Conservation (phyloP, 2,888 invertebrate species). For the Athalia circularis region DNA sequence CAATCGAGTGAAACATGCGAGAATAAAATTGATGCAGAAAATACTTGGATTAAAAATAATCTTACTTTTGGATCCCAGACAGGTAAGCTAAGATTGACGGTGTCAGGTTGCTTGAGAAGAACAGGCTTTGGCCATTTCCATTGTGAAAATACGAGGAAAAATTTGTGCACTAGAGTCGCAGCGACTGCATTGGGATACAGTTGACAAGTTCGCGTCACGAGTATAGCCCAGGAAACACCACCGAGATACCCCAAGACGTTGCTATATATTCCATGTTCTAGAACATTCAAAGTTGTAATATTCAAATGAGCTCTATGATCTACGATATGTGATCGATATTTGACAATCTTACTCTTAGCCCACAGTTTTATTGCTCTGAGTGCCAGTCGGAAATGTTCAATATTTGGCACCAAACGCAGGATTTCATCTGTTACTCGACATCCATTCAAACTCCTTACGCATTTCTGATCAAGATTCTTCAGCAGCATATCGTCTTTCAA, state of each 20-base stretch:
- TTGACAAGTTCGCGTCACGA: constrained; percentile 98
- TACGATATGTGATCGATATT: constrained; percentile 53
- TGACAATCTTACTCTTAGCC: constrained; percentile 91
- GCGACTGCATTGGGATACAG: constrained; percentile 98
- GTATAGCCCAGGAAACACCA: constrained; percentile 99
- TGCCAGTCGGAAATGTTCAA: constrained; percentile 94
- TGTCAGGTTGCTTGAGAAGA: constrained; percentile 92
- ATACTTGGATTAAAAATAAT: constrained; percentile 48
- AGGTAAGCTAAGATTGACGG: constrained; percentile 90
- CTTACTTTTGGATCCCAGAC: constrained; percentile 98
- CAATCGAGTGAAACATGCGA: not conserved
- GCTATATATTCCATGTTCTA: constrained; percentile 97
- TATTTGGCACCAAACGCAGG: constrained; percentile 94
- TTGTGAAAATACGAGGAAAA: constrained; percentile 97
- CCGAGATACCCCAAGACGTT: constrained; percentile 98
- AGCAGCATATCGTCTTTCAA: constrained; percentile 92
- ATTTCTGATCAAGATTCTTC: constrained; percentile 96
- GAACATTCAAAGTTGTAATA: constrained; percentile 53
- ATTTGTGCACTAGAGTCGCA: constrained; percentile 96
- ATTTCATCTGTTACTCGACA: constrained; percentile 99
- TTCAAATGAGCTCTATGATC: not conserved
- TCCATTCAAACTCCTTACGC: constrained; percentile 97
- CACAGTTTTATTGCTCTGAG: constrained; percentile 97
- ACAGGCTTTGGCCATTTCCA: constrained; percentile 99
- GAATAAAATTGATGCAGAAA: not conserved